These are phyloP conservation scores for Channallabes apus DNA, from an alignment of 2,797 vertebrate species.

Conservation along the genomic window DNA sequence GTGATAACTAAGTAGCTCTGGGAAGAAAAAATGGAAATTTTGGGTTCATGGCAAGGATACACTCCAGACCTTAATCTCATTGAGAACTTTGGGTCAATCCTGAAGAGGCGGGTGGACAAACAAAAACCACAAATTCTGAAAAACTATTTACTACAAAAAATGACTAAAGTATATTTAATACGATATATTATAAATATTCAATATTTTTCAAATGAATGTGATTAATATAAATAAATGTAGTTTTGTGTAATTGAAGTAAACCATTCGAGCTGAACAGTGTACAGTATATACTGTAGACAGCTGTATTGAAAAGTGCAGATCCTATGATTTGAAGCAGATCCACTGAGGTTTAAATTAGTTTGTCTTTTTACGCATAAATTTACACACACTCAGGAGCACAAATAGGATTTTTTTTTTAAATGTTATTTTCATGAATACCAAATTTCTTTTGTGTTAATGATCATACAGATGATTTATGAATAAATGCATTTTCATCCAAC, in stretches of 20 bases:
- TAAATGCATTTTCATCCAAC: not conserved
- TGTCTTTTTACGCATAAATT: constrained; percentile 3
- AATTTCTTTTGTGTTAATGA: not conserved
- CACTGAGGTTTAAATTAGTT: constrained; percentile 13
- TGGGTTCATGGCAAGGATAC: no score
- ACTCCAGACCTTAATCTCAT: no score
- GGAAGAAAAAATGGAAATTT: no score
- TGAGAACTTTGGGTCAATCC: no score
- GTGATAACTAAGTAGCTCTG: no score
- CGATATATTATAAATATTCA: not conserved
- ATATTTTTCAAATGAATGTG: not conserved
- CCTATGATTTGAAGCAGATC: not conserved
- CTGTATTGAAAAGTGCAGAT: not conserved
- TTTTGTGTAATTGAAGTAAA: not conserved
- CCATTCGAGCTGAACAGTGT: not conserved
- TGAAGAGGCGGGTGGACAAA: no score
- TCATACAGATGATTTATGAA: not conserved
- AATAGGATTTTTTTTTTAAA: not conserved
- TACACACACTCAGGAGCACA: not conserved
- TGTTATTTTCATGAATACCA: constrained; percentile 11
- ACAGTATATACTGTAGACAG: not conserved
- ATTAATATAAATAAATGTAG: not conserved
- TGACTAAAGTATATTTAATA: no score
- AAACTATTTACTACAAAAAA: no score
- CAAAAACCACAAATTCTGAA: no score